A percentile compares a stretch with the other conserved stretches of the same genome.
These are phyloP conservation scores for Brachionus paranguensis DNA, from an alignment of 1,140 invertebrate species.

Conservation along the genomic window DNA sequence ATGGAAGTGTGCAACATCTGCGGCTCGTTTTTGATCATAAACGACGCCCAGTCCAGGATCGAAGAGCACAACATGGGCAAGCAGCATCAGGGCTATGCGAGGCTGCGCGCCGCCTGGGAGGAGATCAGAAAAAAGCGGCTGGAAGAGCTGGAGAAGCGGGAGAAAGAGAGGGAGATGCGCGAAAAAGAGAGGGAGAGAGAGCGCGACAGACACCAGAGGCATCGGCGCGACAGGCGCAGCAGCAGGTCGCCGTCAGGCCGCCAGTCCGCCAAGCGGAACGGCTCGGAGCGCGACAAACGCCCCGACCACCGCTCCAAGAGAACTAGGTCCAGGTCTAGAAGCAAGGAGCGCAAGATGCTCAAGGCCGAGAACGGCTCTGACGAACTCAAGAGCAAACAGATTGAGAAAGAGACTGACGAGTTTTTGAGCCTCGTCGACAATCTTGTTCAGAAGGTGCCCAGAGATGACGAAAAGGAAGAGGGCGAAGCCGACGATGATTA, in stretches of 20 bases:
- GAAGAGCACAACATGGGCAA: slow-evolving; percentile 96
- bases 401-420: slow-evolving; percentile 43
- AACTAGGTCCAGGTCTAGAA: slow-evolving; percentile 34
- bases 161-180: slow-evolving; percentile 41
- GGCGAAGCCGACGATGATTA: slow-evolving; percentile 31
- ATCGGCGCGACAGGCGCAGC: background rate
- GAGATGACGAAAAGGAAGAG: slow-evolving; percentile 29
- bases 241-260: background rate
- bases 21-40: slow-evolving; percentile 93
- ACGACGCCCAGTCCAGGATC: slow-evolving; percentile 88
- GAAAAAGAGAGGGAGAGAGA: slow-evolving; percentile 43
- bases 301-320: slow-evolving; percentile 37
- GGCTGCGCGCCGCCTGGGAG: slow-evolving; percentile 57
- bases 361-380: slow-evolving; percentile 45
- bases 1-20: slow-evolving; percentile 99
- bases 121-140: slow-evolving; percentile 41
- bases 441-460: background rate
- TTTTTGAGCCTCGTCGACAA: slow-evolving; percentile 44
- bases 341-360: slow-evolving; percentile 46
- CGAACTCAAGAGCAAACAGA: slow-evolving; percentile 44
- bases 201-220: background rate
- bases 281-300: slow-evolving; percentile 25
- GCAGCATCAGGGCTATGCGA: slow-evolving; percentile 85
- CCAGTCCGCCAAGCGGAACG: background rate
- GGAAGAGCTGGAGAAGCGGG: slow-evolving; percentile 40